Conservation (phyloP, 1,140 invertebrate species). For the Drosophila rufa region DNA sequence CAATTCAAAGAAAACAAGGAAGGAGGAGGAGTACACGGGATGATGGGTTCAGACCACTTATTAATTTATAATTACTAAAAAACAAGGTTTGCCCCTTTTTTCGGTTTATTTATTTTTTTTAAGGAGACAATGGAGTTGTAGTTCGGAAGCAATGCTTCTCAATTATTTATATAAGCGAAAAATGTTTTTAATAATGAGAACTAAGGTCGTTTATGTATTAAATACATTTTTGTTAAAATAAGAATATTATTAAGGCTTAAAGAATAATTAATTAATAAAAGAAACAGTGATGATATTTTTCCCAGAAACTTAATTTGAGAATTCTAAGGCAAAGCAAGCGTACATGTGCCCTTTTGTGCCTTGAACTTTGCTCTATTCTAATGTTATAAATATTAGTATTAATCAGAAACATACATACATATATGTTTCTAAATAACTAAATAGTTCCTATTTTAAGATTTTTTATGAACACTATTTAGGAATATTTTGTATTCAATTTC, state of each 20-base stretch:
- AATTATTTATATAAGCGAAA: slow-evolving; percentile 4
- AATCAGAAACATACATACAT: too few relatives aligned
- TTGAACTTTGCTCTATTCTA: background rate
- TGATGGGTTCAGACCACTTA: slow-evolving; percentile 35
- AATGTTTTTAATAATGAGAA: background rate
- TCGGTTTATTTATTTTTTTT: background rate
- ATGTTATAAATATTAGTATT: too few relatives aligned
- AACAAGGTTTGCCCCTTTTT: slow-evolving; percentile 44
- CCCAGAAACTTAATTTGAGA: too few relatives aligned
- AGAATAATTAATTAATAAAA: too few relatives aligned
- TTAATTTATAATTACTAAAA: slow-evolving; percentile 75
- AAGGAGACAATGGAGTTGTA: background rate
- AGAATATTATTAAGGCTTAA: background rate
- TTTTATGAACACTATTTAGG: too few relatives aligned
- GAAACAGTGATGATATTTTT: too few relatives aligned
- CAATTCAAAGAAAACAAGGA: slow-evolving; percentile 18
- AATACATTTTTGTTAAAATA: background rate
- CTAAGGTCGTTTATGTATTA: background rate
- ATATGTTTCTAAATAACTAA: too few relatives aligned
- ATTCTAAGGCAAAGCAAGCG: too few relatives aligned
- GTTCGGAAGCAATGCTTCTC: background rate
- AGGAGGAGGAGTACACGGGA: background rate
- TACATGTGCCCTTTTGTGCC: too few relatives aligned
- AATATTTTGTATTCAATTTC: too few relatives aligned
- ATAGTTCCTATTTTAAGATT: too few relatives aligned